These are phyloP conservation scores for Eleginops maclovinus DNA, from an alignment of 2,113 vertebrate species.

Conservation along the genomic window DNA sequence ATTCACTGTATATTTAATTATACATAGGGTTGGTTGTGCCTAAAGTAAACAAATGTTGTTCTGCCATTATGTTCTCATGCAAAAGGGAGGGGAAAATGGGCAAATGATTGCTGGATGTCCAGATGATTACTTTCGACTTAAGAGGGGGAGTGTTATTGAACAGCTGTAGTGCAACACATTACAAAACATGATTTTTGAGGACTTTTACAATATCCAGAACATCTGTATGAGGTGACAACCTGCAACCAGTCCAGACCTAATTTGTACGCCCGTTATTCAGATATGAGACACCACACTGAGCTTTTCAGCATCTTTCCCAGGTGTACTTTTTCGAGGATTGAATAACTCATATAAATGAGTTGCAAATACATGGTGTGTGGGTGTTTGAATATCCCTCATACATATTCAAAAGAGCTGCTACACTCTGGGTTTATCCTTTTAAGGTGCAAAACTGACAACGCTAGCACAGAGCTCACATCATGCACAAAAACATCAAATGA, in stretches of 20 bases:
- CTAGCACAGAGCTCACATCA: slow-evolving; percentile 2
- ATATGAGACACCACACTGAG: slow-evolving; percentile 9
- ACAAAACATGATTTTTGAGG: not conserved
- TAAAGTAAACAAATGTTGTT: not conserved
- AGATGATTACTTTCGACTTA: not conserved
- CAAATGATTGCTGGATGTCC: not conserved
- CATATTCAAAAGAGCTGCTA: slow-evolving; percentile 64
- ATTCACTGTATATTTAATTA: not conserved
- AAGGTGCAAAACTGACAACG: slow-evolving; percentile 42
- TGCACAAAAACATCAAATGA: slow-evolving; percentile 27
- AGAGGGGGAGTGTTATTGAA: not conserved
- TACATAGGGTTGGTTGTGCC: not conserved
- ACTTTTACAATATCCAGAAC: slow-evolving; percentile 1
- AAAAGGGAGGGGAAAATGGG: not conserved
- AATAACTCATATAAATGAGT: slow-evolving; percentile 48
- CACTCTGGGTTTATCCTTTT: slow-evolving; percentile 50
- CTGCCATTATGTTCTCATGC: not conserved
- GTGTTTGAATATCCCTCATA: slow-evolving; percentile 59
- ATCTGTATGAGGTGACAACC: slow-evolving; percentile 27
- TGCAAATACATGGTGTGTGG: slow-evolving; percentile 57
- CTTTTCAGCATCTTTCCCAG: slow-evolving; percentile 34
- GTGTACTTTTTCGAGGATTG: slow-evolving; percentile 34
- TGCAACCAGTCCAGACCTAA: not conserved
- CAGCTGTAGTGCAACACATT: slow-evolving; percentile 7
- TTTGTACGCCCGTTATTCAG: not conserved